phyloP scores from a whole-genome alignment of 2,888 invertebrate species.

The Rhagonycha fulva region DNA sequence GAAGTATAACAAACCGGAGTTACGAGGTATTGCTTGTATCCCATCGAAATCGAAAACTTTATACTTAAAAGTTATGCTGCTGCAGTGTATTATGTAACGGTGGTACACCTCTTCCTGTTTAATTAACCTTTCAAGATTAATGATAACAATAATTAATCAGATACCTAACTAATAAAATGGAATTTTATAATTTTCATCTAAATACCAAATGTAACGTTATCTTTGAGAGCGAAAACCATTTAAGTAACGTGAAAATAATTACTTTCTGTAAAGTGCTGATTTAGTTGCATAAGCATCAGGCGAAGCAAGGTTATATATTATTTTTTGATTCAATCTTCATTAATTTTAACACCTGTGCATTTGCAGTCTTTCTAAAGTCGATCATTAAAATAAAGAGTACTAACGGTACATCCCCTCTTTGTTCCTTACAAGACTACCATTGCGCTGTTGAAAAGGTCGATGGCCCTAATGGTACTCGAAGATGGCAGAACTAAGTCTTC shows the following conservation, averaged over 20 bases:
- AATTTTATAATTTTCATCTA: background rate
- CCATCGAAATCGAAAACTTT: no score
- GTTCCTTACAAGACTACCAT: slow-evolving; percentile 48
- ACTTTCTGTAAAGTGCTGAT: background rate
- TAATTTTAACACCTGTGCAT: slow-evolving; percentile 39
- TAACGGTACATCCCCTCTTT: slow-evolving; percentile 53
- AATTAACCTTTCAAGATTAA: background rate
- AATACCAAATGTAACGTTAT: background rate
- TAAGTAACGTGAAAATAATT: background rate
- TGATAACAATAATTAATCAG: background rate
- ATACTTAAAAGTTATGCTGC: no score
- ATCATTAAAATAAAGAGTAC: slow-evolving; percentile 49
- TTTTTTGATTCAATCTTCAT: slow-evolving; percentile 8
- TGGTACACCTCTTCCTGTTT: background rate
- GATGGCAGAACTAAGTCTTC: slow-evolving; percentile 50
- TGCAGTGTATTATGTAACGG: no score
- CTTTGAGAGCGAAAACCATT: background rate
- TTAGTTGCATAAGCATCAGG: background rate
- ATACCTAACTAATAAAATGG: background rate
- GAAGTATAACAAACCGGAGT: no score
- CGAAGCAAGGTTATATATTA: background rate
- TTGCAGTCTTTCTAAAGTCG: slow-evolving; percentile 43
- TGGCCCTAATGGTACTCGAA: slow-evolving; percentile 49
- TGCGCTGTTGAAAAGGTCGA: slow-evolving; percentile 47
- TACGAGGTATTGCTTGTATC: no score